Conservation (phyloP, 2,888 invertebrate species). For the Oscheius sp. region DNA sequence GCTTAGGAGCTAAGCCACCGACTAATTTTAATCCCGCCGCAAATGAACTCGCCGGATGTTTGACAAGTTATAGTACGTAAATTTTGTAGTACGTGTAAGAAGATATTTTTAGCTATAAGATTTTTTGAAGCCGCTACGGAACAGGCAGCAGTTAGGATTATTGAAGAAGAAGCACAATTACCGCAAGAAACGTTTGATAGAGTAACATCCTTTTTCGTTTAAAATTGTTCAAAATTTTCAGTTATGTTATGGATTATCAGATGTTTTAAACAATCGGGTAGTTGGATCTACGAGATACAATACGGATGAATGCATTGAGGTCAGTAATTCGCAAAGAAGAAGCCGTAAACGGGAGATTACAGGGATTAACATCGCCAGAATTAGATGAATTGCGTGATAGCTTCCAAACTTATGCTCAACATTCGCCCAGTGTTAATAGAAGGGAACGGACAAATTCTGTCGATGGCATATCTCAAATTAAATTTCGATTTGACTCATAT, state of each 20-base stretch:
- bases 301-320: conserved; percentile 40
- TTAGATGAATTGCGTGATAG: conserved; percentile 64
- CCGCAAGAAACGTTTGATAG: conserved; percentile 54
- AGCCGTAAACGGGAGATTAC: background rate
- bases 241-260: conserved; percentile 51
- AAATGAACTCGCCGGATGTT: conserved; percentile 70
- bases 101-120: conserved; percentile 57
- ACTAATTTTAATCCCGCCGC: conserved; percentile 72
- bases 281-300: conserved; percentile 43
- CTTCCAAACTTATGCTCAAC: conserved; percentile 53
- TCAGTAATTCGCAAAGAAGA: background rate
- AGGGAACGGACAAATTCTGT: conserved; percentile 33
- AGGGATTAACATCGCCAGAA: conserved; percentile 61
- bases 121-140: conserved; percentile 72
- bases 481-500: conserved; percentile 16
- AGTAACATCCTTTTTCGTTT: conserved; percentile 17
- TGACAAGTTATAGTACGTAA: conserved; percentile 68
- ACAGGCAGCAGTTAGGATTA: conserved; percentile 64
- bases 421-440: conserved; percentile 23
- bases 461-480: conserved; percentile 22
- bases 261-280: conserved; percentile 42
- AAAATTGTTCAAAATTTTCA: conserved; percentile 33
- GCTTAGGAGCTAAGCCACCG: conserved; percentile 66
- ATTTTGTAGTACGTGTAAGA: background rate
- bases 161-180: conserved; percentile 69